phyloP scores from a whole-genome alignment of 1,140 invertebrate species.

The Drosophila teissieri region DNA sequence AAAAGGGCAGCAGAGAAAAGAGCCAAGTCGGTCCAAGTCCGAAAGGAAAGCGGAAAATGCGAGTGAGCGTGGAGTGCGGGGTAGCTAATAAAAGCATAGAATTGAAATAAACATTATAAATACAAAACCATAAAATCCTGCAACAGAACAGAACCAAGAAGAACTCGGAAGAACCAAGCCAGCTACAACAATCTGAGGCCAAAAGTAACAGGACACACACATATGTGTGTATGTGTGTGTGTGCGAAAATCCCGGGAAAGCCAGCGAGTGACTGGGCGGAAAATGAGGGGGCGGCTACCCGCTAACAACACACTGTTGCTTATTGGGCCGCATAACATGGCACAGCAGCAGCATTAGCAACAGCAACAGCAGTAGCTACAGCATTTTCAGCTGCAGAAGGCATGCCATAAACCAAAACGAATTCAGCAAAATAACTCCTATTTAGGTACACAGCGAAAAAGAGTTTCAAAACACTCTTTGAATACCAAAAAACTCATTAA shows the following conservation, averaged over 20 bases:
- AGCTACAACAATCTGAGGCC: conserved; percentile 17
- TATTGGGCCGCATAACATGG: conserved; percentile 28
- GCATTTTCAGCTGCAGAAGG: conserved; percentile 11
- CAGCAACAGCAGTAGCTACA: conserved; percentile 8
- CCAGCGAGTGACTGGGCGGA: neutral
- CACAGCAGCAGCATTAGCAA: conserved; percentile 2
- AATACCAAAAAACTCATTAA: neutral
- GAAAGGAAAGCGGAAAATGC: conserved; percentile 24
- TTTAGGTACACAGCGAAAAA: conserved; percentile 3
- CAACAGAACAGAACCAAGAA: conserved; percentile 19
- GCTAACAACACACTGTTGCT: conserved; percentile 39
- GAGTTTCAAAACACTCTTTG: too few relatives aligned
- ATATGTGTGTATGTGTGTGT: neutral
- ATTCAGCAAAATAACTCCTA: conserved; percentile 22
- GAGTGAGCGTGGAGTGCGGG: conserved; percentile 7
- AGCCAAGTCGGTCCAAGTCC: conserved; percentile 4
- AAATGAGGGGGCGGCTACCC: neutral
- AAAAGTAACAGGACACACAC: conserved; percentile 15
- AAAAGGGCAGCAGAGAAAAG: conserved; percentile 33
- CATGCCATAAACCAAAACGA: conserved; percentile 8
- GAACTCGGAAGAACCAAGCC: conserved; percentile 9
- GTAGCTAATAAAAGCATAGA: conserved; percentile 71
- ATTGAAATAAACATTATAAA: conserved; percentile 82
- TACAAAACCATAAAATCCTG: conserved; percentile 76
- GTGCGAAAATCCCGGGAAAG: neutral